phyloP scores from a whole-genome alignment of 2,113 vertebrate species.

The Scophthalmus maximus region DNA sequence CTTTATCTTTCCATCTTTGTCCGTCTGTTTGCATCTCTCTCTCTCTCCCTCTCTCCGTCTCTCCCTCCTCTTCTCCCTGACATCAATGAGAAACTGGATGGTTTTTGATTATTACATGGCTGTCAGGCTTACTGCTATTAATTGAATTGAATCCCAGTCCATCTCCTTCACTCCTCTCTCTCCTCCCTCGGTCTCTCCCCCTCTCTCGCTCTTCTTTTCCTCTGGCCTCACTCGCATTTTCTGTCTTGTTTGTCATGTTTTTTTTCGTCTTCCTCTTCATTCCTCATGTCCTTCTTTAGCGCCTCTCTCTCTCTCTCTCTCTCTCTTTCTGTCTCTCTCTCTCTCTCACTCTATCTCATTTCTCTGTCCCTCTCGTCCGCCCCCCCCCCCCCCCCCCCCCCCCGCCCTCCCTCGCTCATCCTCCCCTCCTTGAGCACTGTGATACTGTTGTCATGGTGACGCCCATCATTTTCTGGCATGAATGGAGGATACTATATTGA shows the following conservation, averaged over 20 bases:
- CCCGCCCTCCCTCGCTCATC: conserved; percentile 1
- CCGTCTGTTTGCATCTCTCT: conserved; percentile 39
- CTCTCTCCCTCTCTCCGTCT: neutral
- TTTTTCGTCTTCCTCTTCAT: conserved; percentile 8
- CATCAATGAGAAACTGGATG: conserved; percentile 72
- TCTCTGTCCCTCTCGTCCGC: conserved; percentile 22
- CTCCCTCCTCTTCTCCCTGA: conserved; percentile 37
- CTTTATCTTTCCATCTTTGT: conserved; percentile 40
- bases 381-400: conserved; percentile 28
- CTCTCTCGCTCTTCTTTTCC: conserved; percentile 13
- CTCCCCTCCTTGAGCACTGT: conserved; percentile 69
- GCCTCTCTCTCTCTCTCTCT: neutral
- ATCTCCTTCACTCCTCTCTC: conserved; percentile 48
- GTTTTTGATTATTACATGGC: conserved; percentile 72
- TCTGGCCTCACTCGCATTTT: conserved; percentile 18
- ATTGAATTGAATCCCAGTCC: conserved; percentile 74
- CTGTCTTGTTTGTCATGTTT: conserved; percentile 31
- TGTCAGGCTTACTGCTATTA: conserved; percentile 72
- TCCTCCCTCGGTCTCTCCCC: conserved; percentile 2
- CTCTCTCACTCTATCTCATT: conserved; percentile 2
- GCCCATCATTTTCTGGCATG: conserved; percentile 78
- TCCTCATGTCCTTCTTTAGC: neutral
- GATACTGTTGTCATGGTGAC: conserved; percentile 82
- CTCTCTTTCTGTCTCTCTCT: conserved; percentile 26
- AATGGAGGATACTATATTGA: conserved; percentile 80